Percentiles rank a stretch among this genome's conserved stretches.
Evolutionary conservation across 2,888 invertebrate species (phyloP).

Genomic region (Metellina segmentata): DNA sequence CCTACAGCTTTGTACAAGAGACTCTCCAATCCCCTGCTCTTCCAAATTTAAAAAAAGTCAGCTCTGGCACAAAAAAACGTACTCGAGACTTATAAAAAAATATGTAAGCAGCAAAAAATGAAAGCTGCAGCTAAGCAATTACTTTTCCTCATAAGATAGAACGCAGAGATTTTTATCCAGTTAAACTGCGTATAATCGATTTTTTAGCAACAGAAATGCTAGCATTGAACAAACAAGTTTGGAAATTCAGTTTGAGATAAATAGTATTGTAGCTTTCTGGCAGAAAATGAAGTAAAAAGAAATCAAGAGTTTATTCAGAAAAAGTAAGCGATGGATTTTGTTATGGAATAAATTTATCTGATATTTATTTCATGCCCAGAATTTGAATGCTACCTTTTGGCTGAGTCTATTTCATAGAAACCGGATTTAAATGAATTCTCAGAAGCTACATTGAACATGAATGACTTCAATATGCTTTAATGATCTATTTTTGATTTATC

Average conservation of each 20-base stretch:
- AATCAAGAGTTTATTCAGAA: background rate
- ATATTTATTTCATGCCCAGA: background rate
- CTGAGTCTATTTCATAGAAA: background rate
- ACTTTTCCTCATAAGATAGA: constrained; percentile 17
- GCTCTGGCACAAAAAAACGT: background rate
- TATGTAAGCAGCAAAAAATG: background rate
- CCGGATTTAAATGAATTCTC: background rate
- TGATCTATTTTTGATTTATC: no score
- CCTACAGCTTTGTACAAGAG: background rate
- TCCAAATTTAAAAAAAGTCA: background rate
- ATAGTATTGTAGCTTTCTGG: background rate
- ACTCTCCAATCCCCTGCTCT: background rate
- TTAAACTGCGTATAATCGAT: background rate
- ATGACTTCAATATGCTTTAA: no score
- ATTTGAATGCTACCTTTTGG: background rate
- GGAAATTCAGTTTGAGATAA: constrained; percentile 3
- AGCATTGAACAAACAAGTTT: no score
- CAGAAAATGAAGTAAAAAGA: background rate
- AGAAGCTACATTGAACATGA: background rate
- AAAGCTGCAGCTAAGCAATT: constrained; percentile 5
- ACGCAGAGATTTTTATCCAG: background rate
- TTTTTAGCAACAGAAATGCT: background rate
- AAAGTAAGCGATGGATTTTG: background rate
- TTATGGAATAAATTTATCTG: background rate
- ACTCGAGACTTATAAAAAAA: constrained; percentile 4